Evolutionary conservation across 2,113 vertebrate species (phyloP), one percentile per base, ranked within the genome.

Genomic region (Corythoichthys intestinalis): DNA sequence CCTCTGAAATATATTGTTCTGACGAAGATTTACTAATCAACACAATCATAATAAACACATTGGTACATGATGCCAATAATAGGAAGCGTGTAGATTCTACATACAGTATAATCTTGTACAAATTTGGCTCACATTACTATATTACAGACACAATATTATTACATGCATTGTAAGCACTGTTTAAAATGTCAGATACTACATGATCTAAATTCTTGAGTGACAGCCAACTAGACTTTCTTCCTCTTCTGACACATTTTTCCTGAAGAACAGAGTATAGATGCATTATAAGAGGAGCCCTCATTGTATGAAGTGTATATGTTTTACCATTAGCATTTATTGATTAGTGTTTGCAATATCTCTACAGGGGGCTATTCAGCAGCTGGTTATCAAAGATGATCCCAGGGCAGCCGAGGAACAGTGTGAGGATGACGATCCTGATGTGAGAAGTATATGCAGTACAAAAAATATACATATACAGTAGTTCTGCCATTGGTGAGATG

Each of bases 361-460:
- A 0, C 72, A 96, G 96, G 96, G 96, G 3, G 94, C 93, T 0
- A 92, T 98, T 71, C 95, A 97, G 81, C 94, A 96, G 70, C 89
- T 98, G 69, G 89, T 89, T 50, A 84, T 98, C 78, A 93, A 90
- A 66, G 74, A 92, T 1, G 92, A 95, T 72, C 90, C 92, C 17
- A 88, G 85, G 65, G 88, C 86, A 48, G 82, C 90, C 0, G 94
- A 94, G 76, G 94, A 95, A 53, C 91, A 94, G 61, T 98, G 96
- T 80, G 95, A 96, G 78, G 93, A 95, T 0, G 94, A 94, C 37
- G 94, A 96, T 14, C 89, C 93, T 28, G 94, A 94, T 57, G 95
- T 98, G 78, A 93, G 94, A 41, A 57, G 67, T 34, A 56, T 3
- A 67, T 34, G 59, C 62, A 15, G 17, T 34, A 10, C n/a, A 9